These are phyloP conservation scores for Phaethon lepturus DNA, from an alignment of 2,113 vertebrate species.

Conservation along the genomic window DNA sequence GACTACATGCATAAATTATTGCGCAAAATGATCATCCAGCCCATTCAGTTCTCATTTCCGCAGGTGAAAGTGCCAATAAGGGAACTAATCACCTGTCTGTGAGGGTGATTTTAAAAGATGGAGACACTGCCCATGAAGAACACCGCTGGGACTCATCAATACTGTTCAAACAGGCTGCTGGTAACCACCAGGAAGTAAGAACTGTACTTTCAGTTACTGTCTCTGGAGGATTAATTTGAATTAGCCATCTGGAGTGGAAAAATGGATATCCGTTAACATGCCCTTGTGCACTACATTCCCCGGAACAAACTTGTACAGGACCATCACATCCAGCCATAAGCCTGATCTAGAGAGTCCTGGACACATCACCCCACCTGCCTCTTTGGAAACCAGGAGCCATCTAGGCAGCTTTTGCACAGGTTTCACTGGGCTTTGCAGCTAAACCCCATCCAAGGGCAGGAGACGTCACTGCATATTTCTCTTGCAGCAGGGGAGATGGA, in stretches of 20 bases:
- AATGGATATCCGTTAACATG: background rate
- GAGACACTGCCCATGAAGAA: constrained; percentile 14
- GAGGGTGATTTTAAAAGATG: constrained; percentile 11
- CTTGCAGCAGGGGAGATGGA: background rate
- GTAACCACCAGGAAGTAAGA: constrained; percentile 7
- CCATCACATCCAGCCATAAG: background rate
- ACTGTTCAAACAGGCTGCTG: background rate
- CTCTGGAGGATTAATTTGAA: background rate
- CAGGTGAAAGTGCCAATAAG: constrained; percentile 39
- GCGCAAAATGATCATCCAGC: constrained; percentile 11
- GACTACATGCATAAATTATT: constrained; percentile 25
- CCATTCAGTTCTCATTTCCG: constrained; percentile 8
- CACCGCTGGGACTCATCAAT: background rate
- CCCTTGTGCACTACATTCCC: background rate
- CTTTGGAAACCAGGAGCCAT: background rate
- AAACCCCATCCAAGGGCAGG: background rate
- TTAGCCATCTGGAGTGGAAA: background rate
- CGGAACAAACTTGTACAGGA: background rate
- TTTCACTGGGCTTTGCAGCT: background rate
- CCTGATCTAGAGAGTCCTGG: background rate
- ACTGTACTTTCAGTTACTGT: background rate
- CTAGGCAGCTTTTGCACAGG: background rate
- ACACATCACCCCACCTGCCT: background rate
- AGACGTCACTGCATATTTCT: background rate
- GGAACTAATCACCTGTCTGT: constrained; percentile 25